Conservation (phyloP, 2,113 vertebrate species). For the Solea solea region DNA sequence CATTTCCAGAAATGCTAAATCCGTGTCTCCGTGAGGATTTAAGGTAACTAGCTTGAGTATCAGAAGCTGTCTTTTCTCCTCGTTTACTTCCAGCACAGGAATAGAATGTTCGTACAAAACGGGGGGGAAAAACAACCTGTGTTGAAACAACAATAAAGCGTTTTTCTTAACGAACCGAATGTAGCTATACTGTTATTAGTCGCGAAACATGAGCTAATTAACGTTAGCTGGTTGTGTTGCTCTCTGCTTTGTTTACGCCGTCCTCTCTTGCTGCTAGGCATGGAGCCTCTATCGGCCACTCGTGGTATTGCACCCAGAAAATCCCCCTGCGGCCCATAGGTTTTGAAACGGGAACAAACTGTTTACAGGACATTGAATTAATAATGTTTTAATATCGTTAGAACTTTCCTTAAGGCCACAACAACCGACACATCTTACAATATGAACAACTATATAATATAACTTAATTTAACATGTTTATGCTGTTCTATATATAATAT, state of each 20-base stretch:
- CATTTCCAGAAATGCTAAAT: neutral
- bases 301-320: neutral
- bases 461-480: too few relatives aligned
- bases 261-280: conserved; percentile 70
- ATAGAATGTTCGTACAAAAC: neutral
- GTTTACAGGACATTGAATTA: too few relatives aligned
- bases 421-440: too few relatives aligned
- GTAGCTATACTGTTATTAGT: neutral
- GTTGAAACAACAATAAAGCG: neutral
- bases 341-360: too few relatives aligned
- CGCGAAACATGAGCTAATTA: conserved; percentile 4
- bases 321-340: too few relatives aligned
- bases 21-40: conserved; percentile 25
- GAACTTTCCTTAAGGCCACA: too few relatives aligned
- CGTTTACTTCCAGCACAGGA: neutral
- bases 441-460: too few relatives aligned
- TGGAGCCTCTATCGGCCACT: conserved; percentile 7
- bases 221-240: conserved; percentile 27
- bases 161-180: neutral
- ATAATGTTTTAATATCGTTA: too few relatives aligned
- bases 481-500: too few relatives aligned
- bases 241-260: conserved; percentile 67
- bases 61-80: neutral
- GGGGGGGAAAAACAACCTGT: neutral
- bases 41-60: conserved; percentile 34